phyloP scores from a whole-genome alignment of 2,888 invertebrate species.

The Lycaena phlaeas region DNA sequence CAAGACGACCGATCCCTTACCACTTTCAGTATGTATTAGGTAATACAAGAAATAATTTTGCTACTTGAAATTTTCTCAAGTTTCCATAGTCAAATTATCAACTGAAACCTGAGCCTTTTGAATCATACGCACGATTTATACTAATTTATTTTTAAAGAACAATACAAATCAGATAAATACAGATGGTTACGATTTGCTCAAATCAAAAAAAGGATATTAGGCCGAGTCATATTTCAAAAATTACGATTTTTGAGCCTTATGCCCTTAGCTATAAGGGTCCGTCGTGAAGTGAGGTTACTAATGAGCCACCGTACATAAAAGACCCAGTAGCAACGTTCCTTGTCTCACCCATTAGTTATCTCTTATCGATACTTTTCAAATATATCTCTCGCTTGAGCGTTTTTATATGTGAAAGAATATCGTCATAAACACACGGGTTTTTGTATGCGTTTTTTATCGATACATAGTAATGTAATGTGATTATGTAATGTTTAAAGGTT shows the following conservation, averaged over 20 bases:
- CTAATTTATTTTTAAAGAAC: constrained; percentile 5
- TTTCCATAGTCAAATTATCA: too few relatives aligned
- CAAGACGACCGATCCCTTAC: too few relatives aligned
- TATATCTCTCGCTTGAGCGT: constrained; percentile 57
- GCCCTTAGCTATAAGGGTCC: constrained; percentile 24
- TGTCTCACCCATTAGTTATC: constrained; percentile 58
- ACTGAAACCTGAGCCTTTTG: background rate
- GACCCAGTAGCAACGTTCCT: constrained; percentile 51
- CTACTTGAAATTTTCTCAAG: too few relatives aligned
- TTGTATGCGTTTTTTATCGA: constrained; percentile 5
- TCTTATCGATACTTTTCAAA: constrained; percentile 49
- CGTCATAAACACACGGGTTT: constrained; percentile 5
- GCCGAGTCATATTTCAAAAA: constrained; percentile 4
- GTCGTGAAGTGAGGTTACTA: constrained; percentile 19
- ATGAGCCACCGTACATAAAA: constrained; percentile 32
- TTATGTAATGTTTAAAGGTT: constrained; percentile 5
- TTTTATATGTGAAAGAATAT: constrained; percentile 29
- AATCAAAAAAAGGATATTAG: constrained; percentile 7
- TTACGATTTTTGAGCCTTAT: constrained; percentile 6
- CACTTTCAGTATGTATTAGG: too few relatives aligned
- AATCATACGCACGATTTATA: constrained; percentile 2
- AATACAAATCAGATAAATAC: constrained; percentile 6
- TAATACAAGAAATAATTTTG: too few relatives aligned
- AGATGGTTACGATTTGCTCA: constrained; percentile 7
- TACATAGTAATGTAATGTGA: constrained; percentile 6